Evolutionary conservation across 2,797 vertebrate species (phyloP).

Genomic region (Pantherophis alleghaniensis): DNA sequence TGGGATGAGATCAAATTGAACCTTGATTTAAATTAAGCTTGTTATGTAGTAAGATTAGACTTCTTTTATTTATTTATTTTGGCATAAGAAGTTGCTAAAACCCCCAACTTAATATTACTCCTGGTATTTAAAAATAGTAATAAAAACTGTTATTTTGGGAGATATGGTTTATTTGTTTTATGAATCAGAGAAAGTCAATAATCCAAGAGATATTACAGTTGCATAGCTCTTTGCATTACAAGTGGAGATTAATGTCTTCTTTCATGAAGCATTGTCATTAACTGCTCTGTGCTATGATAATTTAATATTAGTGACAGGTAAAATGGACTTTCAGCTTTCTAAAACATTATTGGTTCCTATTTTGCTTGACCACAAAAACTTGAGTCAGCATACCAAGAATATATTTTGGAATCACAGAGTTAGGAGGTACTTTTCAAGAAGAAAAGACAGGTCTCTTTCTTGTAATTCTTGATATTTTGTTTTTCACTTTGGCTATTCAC

Average conservation of each 20-base stretch:
- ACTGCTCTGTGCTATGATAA: conserved; percentile 58
- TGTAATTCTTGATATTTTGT: background rate
- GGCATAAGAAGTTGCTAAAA: conserved; percentile 28
- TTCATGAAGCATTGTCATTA: conserved; percentile 67
- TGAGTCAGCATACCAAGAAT: conserved; percentile 36
- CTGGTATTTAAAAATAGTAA: conserved; percentile 64
- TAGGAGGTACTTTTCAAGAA: background rate
- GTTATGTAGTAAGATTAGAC: background rate
- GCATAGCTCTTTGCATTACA: conserved; percentile 66
- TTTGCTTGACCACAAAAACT: conserved; percentile 42
- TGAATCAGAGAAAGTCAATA: conserved; percentile 75
- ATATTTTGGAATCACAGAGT: conserved; percentile 21
- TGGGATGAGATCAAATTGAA: background rate
- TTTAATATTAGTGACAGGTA: conserved; percentile 64
- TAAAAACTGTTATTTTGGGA: conserved; percentile 73
- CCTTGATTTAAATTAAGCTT: background rate
- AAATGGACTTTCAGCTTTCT: conserved; percentile 61
- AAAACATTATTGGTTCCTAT: conserved; percentile 44
- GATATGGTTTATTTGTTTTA: conserved; percentile 78
- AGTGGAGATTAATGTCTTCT: conserved; percentile 74
- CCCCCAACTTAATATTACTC: conserved; percentile 40
- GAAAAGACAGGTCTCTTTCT: background rate
- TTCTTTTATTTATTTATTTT: background rate
- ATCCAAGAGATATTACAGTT: conserved; percentile 72
- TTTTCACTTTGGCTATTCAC: background rate